These are phyloP conservation scores for Uromys caudimaculatus DNA, from an alignment of 2,797 vertebrate genomes.

Conservation along the genomic window DNA sequence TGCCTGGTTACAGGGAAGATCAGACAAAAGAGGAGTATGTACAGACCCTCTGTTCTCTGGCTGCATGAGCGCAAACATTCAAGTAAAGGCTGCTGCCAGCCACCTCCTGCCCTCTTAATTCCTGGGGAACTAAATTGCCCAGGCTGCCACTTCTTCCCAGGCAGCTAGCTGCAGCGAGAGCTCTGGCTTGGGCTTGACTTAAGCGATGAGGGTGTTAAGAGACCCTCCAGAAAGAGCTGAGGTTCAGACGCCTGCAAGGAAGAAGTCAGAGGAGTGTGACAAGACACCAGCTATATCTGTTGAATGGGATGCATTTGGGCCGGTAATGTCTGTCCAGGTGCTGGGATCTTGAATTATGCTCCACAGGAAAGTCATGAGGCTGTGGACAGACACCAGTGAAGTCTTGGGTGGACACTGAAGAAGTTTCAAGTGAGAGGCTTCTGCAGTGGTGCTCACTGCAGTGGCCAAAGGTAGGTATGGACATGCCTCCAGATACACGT, in stretches of 20 bases:
- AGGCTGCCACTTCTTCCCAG: neutral
- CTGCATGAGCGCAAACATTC: neutral
- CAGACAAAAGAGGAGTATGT: neutral
- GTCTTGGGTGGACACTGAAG: neutral
- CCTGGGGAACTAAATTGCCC: neutral
- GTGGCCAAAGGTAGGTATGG: neutral
- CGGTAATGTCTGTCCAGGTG: neutral
- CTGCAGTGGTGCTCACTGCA: neutral
- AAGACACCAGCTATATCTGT: neutral
- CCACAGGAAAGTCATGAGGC: neutral
- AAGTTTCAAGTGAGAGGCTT: neutral
- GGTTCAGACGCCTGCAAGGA: neutral
- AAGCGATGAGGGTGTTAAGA: neutral
- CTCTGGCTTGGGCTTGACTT: neutral
- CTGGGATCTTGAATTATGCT: neutral
- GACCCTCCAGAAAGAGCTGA: neutral
- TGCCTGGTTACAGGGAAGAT: neutral
- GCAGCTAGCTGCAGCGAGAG: neutral
- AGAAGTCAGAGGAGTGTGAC: neutral
- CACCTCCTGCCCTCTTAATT: neutral
- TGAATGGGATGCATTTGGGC: neutral
- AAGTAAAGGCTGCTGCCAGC: neutral
- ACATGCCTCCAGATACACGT: neutral
- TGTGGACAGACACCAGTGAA: neutral
- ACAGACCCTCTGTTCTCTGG: neutral